Evolutionary conservation across 2,113 vertebrate species (phyloP).

Genomic region (Euleptes europaea): DNA sequence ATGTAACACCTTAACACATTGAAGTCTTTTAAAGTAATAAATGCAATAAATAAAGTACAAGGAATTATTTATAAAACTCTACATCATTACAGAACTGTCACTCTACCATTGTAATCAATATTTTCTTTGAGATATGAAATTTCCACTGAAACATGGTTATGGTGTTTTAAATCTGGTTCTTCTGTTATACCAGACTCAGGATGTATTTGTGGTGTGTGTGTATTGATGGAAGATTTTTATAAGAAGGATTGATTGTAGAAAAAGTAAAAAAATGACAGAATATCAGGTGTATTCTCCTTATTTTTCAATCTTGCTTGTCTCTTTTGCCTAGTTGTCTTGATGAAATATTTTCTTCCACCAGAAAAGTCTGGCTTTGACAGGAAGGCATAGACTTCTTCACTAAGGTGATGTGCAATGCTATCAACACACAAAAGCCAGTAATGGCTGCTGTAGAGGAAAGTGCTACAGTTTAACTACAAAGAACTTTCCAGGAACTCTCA

Average conservation of each 20-base stretch:
- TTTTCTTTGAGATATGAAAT: too few relatives aligned
- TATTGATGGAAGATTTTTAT: too few relatives aligned
- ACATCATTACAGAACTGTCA: too few relatives aligned
- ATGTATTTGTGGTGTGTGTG: too few relatives aligned
- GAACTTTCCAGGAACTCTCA: slow-evolving; percentile 15
- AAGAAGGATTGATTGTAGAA: background rate
- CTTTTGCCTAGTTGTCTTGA: background rate
- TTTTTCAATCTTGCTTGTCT: background rate
- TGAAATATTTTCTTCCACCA: background rate
- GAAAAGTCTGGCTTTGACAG: background rate
- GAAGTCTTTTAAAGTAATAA: too few relatives aligned
- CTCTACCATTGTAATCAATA: too few relatives aligned
- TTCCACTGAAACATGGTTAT: too few relatives aligned
- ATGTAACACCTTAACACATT: too few relatives aligned
- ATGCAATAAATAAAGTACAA: too few relatives aligned
- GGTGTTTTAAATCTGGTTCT: too few relatives aligned
- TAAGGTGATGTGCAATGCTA: background rate
- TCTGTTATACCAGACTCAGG: too few relatives aligned
- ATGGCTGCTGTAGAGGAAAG: slow-evolving; percentile 4
- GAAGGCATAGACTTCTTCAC: background rate
- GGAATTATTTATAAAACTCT: too few relatives aligned
- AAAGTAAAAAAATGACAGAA: background rate
- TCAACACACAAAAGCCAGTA: background rate
- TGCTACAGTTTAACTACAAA: slow-evolving; percentile 8
- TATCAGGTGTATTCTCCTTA: background rate